These are phyloP conservation scores for Paramuricea clavata DNA, from an alignment of 92 coral and sea anemone genomes.

Conservation along the genomic window DNA sequence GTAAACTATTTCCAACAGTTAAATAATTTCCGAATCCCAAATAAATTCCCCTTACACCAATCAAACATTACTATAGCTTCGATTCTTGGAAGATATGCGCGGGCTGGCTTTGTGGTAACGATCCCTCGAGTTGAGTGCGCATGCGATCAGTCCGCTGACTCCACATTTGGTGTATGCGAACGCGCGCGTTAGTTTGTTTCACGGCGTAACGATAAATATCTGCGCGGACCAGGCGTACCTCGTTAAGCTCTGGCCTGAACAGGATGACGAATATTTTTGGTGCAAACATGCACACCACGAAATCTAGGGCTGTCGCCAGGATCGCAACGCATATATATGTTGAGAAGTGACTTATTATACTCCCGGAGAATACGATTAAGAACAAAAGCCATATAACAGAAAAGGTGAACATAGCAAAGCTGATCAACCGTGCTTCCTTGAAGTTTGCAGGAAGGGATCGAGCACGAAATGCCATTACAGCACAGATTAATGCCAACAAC, in stretches of 20 bases:
- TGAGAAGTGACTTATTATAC: conserved; percentile 61
- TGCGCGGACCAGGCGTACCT: conserved; percentile 87
- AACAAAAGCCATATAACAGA: conserved; percentile 88
- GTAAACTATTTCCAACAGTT: too few species aligned
- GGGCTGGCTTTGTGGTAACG: neutral
- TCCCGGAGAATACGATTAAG: conserved; percentile 80
- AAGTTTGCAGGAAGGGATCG: conserved; percentile 93
- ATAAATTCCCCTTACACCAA: neutral
- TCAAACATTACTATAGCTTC: neutral
- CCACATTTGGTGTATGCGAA: neutral
- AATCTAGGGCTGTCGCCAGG: conserved; percentile 79
- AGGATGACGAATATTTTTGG: conserved; percentile 84
- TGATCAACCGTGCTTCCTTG: conserved; percentile 90
- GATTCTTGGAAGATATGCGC: conserved; percentile 7
- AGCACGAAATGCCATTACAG: conserved; percentile 90
- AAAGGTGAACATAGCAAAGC: conserved; percentile 92
- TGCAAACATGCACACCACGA: conserved; percentile 85
- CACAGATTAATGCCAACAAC: conserved; percentile 86
- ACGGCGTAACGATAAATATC: conserved; percentile 87
- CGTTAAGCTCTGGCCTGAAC: conserved; percentile 89
- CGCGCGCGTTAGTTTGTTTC: conserved; percentile 42
- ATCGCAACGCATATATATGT: conserved; percentile 75
- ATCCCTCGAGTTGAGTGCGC: neutral
- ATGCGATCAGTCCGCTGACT: conserved; percentile 19
- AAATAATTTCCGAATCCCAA: too few species aligned